Evolutionary conservation across 2,113 vertebrate species (phyloP), one percentile per base, ranked within the genome.

Genomic region (Haemorhous mexicanus): DNA sequence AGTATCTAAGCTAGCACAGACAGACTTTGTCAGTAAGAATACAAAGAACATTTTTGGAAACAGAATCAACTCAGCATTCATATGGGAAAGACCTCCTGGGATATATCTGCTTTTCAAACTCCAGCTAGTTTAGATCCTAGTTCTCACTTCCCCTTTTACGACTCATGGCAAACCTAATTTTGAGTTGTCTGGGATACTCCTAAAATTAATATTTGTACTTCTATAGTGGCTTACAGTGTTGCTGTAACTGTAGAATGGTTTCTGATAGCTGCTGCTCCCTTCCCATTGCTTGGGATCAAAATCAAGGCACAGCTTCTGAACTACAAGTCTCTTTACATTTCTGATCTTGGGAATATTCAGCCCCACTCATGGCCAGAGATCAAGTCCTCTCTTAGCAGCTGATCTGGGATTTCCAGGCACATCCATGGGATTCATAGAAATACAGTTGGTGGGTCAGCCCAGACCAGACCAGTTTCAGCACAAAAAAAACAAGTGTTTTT

Each of bases 91-190:
- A 56, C 11, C 28, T 87, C 56, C 37, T 75, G 59, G 43, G 33
- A 89, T 22, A 32, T 30, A 82, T 2, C 17, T 73, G 41, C 20
- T 69, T 89, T 68, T 64, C 64, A 46, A 86, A 67, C 41, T 46
- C 20, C 47, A n/a, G 35, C 22, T 67, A 26, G 19, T 16, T 79
- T 74, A 61, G 39, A 63, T 24, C 32, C 26, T 14, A 10, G 7
- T 69, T 67, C 49, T 82, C 49, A 39, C 6, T 46, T 59, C 16
- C 11, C 17, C 4, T 84, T 69, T 58, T 35, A 72, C 0, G 0
- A 44, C 27, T 63, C 2, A 8, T n/a, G 64, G 47, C 18, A 78
- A 58, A 44, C 11, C 4, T 52, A 37, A 87, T 82, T 70, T 63
- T 47, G 16, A 82, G 26, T 66, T 13, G 1, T 17, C 56, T 79